These are phyloP conservation scores for Empis stercorea DNA, from an alignment of 2,888 invertebrate genomes.

Conservation along the genomic window DNA sequence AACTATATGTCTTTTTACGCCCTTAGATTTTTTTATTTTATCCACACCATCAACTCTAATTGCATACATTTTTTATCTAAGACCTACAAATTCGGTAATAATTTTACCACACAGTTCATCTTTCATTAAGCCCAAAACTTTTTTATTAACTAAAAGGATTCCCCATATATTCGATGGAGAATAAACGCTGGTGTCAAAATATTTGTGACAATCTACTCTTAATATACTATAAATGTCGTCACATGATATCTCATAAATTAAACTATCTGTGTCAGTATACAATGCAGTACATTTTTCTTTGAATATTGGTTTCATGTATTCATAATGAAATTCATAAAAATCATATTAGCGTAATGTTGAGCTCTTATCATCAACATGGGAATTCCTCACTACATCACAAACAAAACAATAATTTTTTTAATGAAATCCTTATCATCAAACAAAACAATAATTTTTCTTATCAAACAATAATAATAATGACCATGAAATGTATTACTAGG, in stretches of 20 bases:
- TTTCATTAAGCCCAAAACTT: background rate
- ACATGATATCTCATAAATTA: constrained; percentile 21
- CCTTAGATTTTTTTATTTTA: background rate
- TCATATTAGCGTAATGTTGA: background rate
- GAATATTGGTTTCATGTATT: background rate
- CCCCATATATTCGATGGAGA: background rate
- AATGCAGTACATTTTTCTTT: constrained; percentile 17
- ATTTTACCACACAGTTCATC: background rate
- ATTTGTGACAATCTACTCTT: background rate
- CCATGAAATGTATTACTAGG: too few relatives aligned
- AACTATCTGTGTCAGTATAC: constrained; percentile 22
- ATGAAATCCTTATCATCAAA: too few relatives aligned
- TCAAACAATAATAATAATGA: too few relatives aligned
- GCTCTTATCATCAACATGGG: too few relatives aligned
- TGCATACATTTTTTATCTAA: background rate
- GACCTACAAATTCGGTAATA: background rate
- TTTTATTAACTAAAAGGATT: background rate
- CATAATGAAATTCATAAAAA: too few relatives aligned
- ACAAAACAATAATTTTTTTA: too few relatives aligned
- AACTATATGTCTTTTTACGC: background rate
- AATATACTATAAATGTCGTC: constrained; percentile 1
- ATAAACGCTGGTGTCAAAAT: background rate
- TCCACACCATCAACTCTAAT: too few relatives aligned
- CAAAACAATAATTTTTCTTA: too few relatives aligned
- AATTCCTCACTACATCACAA: too few relatives aligned